Percentiles rank a stretch among this genome's conserved stretches.
Conservation (phyloP, 2,113 vertebrate genomes). For the Mastomys natalensis region DNA sequence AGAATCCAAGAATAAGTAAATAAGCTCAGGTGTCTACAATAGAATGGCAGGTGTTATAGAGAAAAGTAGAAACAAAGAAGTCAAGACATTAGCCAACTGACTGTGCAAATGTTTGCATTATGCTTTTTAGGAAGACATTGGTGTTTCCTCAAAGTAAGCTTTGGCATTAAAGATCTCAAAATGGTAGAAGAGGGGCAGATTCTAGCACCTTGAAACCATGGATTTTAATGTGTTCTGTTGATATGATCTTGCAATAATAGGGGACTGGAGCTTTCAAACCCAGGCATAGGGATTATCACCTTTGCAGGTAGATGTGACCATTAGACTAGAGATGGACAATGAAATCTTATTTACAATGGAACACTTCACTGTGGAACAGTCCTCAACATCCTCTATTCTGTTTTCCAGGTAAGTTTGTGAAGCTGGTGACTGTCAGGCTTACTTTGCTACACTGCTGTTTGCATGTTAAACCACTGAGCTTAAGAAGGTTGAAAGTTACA, state of each 20-base stretch:
- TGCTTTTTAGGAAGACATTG: neutral
- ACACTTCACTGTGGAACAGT: neutral
- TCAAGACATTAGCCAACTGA: neutral
- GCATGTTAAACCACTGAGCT: neutral
- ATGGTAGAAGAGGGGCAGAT: neutral
- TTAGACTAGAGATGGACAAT: too few species aligned
- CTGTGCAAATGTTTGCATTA: neutral
- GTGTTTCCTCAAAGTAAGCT: neutral
- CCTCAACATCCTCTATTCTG: neutral
- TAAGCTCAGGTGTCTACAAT: neutral
- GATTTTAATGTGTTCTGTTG: neutral
- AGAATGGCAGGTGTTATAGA: neutral
- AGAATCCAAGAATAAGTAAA: neutral
- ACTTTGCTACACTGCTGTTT: neutral
- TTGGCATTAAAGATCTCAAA: neutral
- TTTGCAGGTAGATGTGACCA: neutral
- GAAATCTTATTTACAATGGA: neutral
- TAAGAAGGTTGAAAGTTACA: neutral
- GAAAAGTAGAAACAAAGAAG: neutral
- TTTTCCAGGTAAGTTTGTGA: accelerated
- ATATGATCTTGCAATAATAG: neutral
- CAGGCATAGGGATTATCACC: neutral
- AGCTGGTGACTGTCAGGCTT: neutral
- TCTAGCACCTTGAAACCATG: neutral
- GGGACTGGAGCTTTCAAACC: neutral